Evolutionary conservation across 2,113 vertebrate species (phyloP).

Genomic region (Tupaia chinensis): DNA sequence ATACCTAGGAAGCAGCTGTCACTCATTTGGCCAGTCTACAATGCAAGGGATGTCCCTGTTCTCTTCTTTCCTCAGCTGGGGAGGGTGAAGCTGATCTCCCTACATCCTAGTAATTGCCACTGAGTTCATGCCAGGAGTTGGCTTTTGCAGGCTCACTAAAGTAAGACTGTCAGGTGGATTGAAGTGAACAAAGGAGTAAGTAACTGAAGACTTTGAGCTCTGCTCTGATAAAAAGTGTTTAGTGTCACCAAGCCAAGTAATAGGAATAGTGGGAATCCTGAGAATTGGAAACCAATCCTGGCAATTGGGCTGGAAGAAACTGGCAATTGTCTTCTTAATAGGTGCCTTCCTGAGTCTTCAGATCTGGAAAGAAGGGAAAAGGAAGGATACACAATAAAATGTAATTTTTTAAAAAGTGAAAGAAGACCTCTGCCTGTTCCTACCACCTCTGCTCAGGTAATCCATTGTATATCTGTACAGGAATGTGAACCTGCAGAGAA

Average conservation of each 20-base stretch:
- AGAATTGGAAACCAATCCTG: background rate
- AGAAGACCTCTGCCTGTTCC: background rate
- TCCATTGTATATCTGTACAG: background rate
- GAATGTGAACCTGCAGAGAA: background rate
- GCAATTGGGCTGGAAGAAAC: background rate
- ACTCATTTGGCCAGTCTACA: background rate
- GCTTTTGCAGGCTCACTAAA: background rate
- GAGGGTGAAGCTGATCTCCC: background rate
- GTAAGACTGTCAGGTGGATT: background rate
- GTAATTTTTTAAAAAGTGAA: background rate
- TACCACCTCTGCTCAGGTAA: background rate
- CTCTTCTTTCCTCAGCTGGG: background rate
- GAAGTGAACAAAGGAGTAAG: background rate
- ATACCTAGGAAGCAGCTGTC: background rate
- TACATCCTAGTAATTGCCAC: background rate
- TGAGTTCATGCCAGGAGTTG: background rate
- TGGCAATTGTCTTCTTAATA: background rate
- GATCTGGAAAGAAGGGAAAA: background rate
- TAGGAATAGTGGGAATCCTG: background rate
- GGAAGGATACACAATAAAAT: background rate
- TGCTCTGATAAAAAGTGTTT: background rate
- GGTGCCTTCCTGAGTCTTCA: background rate
- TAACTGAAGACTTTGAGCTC: background rate
- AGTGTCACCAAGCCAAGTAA: background rate
- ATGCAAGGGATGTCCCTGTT: accelerated